Evolutionary conservation across 2,797 vertebrate genomes (phyloP).

Genomic region (Loris lydekkerianus): DNA sequence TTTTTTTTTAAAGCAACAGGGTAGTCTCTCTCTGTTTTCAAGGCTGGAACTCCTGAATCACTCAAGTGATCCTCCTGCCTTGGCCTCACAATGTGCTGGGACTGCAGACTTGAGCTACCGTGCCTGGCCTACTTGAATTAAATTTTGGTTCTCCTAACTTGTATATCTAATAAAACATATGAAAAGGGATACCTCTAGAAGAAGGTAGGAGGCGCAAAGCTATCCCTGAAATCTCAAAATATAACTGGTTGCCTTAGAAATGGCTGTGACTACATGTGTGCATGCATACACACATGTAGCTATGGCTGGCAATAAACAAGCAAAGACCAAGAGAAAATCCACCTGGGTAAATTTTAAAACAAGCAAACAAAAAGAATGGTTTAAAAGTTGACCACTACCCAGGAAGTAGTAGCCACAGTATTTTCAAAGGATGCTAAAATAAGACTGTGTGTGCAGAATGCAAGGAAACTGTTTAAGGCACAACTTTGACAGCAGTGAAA

Average conservation of each 20-base stretch:
- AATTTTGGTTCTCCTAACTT: slow-evolving; percentile 37
- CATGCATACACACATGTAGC: not conserved
- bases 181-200: slow-evolving; percentile 42
- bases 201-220: not conserved
- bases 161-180: not conserved
- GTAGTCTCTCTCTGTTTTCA: not conserved
- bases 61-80: not conserved
- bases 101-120: not conserved
- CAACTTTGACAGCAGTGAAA: slow-evolving; percentile 22
- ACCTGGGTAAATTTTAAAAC: slow-evolving; percentile 57
- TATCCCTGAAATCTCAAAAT: slow-evolving; percentile 50
- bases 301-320: slow-evolving; percentile 33
- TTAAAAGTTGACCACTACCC: slow-evolving; percentile 56
- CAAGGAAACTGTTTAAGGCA: not conserved
- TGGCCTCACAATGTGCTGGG: not conserved
- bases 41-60: not conserved
- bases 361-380: slow-evolving; percentile 50
- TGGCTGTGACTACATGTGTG: not conserved
- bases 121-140: not conserved
- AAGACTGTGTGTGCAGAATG: slow-evolving; percentile 48
- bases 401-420: slow-evolving; percentile 63
- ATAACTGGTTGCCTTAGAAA: slow-evolving; percentile 56
- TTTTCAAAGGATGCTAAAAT: slow-evolving; percentile 66
- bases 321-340: slow-evolving; percentile 35
- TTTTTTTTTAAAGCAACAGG: not conserved